Evolutionary conservation across 2,113 vertebrate genomes (phyloP).

Genomic region (Ailuropoda melanoleuca): DNA sequence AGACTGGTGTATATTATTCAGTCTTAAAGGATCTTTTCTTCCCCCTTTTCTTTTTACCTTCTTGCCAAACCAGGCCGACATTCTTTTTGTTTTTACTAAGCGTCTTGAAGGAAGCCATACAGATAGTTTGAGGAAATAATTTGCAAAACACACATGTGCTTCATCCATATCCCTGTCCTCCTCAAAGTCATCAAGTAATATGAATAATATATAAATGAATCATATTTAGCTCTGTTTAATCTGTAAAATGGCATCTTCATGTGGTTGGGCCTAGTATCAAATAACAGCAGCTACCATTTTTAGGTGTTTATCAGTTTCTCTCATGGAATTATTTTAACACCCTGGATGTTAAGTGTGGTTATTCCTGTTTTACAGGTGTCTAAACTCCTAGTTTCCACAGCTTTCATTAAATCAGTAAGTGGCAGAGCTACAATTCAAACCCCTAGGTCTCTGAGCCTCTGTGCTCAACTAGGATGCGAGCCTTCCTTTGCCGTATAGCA

Average conservation of each 20-base stretch:
- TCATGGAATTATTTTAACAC: neutral
- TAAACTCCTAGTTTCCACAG: neutral
- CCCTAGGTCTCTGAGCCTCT: neutral
- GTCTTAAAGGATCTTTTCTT: neutral
- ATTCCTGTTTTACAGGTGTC: neutral
- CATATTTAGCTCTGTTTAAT: neutral
- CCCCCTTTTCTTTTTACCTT: neutral
- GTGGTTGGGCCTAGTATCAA: neutral
- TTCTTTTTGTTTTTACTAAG: conserved; percentile 9
- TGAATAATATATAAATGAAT: neutral
- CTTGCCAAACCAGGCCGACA: neutral
- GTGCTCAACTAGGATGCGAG: neutral
- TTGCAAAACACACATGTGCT: neutral
- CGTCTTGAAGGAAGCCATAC: neutral
- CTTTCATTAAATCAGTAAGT: neutral
- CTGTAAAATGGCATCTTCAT: neutral
- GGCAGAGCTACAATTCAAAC: neutral
- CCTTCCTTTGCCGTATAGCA: neutral
- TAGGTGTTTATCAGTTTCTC: neutral
- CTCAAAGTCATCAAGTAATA: neutral
- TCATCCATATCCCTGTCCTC: neutral
- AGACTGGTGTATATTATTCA: neutral
- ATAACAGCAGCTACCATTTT: neutral
- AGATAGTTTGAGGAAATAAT: conserved; percentile 4
- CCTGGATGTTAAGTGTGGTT: neutral